Conservation (phyloP, 2,113 vertebrate genomes). For the Oreamnos americanus region DNA sequence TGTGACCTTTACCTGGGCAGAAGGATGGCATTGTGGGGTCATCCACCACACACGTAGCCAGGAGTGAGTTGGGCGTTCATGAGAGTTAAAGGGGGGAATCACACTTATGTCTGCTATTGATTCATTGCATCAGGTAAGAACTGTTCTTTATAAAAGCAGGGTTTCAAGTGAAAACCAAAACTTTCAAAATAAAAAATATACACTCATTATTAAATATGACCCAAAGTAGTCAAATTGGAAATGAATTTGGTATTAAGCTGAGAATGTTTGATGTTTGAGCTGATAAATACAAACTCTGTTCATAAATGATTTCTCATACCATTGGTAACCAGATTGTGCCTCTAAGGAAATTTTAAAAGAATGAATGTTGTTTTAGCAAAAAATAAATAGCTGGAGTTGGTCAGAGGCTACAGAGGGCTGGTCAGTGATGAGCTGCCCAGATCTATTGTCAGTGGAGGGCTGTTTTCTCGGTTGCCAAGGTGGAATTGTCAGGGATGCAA, state of each 20-base stretch:
- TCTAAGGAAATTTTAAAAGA: neutral
- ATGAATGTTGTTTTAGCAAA: neutral
- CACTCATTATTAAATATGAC: neutral
- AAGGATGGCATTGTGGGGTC: neutral
- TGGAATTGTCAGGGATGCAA: neutral
- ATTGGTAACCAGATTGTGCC: neutral
- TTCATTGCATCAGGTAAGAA: neutral
- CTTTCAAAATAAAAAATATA: neutral
- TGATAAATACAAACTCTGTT: neutral
- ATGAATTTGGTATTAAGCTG: neutral
- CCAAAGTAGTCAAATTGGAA: neutral
- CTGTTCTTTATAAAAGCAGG: neutral
- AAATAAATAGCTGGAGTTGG: neutral
- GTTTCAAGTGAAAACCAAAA: neutral
- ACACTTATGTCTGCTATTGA: neutral
- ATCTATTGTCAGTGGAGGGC: neutral
- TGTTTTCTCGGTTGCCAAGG: neutral
- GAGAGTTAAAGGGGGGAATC: neutral
- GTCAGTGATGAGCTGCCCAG: neutral
- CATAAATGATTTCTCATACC: neutral
- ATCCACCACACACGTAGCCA: accelerated
- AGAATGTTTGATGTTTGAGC: neutral
- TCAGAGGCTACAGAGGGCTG: neutral
- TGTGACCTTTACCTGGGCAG: conserved; percentile 89
- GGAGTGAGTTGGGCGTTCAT: neutral